Base-by-base conservation (phyloP, 2,888 invertebrate species). In the Caenorhabditis drosophilae region DNA sequence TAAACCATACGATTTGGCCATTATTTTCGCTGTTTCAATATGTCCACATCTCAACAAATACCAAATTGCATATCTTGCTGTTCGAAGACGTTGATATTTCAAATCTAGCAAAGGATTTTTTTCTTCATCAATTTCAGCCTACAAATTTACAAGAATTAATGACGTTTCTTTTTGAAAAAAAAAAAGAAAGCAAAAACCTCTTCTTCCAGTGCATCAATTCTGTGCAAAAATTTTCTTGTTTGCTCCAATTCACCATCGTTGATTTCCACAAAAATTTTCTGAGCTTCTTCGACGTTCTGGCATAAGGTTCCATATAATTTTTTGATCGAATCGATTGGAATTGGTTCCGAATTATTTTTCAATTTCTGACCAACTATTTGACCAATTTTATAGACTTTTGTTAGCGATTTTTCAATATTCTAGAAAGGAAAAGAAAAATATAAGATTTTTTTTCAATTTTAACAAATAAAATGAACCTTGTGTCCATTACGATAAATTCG, bases 401-500 rank as follows among this genome's bases (percentile, higher is more conserved):
- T 25, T 1, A 50, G 42, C 4, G 51, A 45, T 7, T 23, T 35
- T 12, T 71, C 71, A 31, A 71, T 52, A 6, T 61, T 53, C 66
- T 69, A 44, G n/a, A n/a, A n/a, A n/a, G n/a, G n/a, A n/a, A 15
- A 68, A 55, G 20, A 38, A 16, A 16, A 49, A 31, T 23, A 11
- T 34, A 3, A 18, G 31, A 16, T 36, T 36, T 36, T 36, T 12
- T 9, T n/a, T n/a, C 36, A n/a, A 4, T 36, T n/a, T 36, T 36
- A 12, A 36, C 12, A 42, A 9, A 6, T 42, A 6, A 9, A n/a
- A n/a, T n/a, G n/a, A n/a, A 90, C 80, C 96, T 93, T 85, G 38
- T 98, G 97, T 2, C 95, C 92, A 44, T 91, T 89, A 54, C 97
- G 90, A 85, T 96, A 98, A 80, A 92, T 92, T 85, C 97, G 97